These are phyloP conservation scores for Germaria angustata DNA, from an alignment of 2,888 invertebrate species.

Conservation along the genomic window DNA sequence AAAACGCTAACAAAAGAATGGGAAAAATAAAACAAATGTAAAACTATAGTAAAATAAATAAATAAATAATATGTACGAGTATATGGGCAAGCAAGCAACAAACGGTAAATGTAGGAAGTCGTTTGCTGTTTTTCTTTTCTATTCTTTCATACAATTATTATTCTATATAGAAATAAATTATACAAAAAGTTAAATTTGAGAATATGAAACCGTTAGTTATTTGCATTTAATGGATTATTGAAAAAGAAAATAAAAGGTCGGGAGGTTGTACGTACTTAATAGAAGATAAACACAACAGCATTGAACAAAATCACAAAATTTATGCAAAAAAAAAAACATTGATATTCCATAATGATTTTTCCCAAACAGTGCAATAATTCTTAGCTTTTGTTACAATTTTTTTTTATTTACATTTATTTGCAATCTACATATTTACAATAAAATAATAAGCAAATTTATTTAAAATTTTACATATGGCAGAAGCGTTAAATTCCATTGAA, in stretches of 20 bases:
- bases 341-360: too few relatives aligned
- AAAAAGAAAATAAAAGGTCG: not conserved
- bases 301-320: not conserved
- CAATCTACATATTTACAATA: too few relatives aligned
- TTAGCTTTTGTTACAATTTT: too few relatives aligned
- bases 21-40: not conserved
- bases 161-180: slow-evolving; percentile 26
- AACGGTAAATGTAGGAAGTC: slow-evolving; percentile 60
- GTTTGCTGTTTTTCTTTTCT: not conserved
- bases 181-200: slow-evolving; percentile 12
- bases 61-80: slow-evolving; percentile 9
- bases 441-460: too few relatives aligned
- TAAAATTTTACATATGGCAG: too few relatives aligned
- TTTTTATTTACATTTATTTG: too few relatives aligned
- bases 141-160: not conserved
- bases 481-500: too few relatives aligned
- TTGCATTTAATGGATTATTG: slow-evolving; percentile 34
- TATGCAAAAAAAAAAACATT: not conserved
- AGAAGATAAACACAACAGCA: not conserved
- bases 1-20: slow-evolving; percentile 44
- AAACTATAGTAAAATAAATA: slow-evolving; percentile 7
- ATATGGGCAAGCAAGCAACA: slow-evolving; percentile 10
- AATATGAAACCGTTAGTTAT: slow-evolving; percentile 47
- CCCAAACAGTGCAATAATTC: too few relatives aligned
- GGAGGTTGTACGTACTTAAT: not conserved